Evolutionary conservation across 2,888 invertebrate species (phyloP).

Genomic region (Thereva unica): DNA sequence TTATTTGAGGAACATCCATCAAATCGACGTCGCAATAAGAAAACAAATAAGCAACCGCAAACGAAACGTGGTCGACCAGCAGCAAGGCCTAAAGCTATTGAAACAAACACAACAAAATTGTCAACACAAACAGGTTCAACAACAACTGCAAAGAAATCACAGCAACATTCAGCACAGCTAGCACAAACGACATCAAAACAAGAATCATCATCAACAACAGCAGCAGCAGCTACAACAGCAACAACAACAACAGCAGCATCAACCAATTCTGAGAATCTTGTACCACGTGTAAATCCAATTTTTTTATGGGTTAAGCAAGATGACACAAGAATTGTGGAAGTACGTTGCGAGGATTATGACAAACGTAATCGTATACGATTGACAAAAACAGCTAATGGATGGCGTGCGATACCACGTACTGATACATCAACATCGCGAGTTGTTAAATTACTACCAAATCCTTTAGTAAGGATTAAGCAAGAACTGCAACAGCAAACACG

Average conservation of each 20-base stretch:
- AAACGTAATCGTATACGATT: constrained; percentile 80
- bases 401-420: constrained; percentile 81
- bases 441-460: constrained; percentile 56
- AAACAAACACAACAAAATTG: neutral
- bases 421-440: constrained; percentile 59
- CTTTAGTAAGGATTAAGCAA: constrained; percentile 56
- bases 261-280: neutral
- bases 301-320: constrained; percentile 84
- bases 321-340: constrained; percentile 79
- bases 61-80: constrained; percentile 45
- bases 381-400: constrained; percentile 79
- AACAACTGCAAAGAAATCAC: neutral
- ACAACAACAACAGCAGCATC: constrained; percentile 1
- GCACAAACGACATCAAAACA: constrained; percentile 4
- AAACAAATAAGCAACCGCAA: constrained; percentile 36
- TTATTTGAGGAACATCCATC: constrained; percentile 54
- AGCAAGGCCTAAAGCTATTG: constrained; percentile 49
- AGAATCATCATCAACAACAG: constrained; percentile 8
- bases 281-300: constrained; percentile 75
- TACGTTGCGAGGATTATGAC: constrained; percentile 87
- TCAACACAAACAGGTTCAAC: neutral
- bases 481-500: constrained; percentile 45
- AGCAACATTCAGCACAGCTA: constrained; percentile 1
- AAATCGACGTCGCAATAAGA: constrained; percentile 9
- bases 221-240: neutral